A percentile compares a stretch with the other conserved stretches of the same genome.
Evolutionary conservation across 2,113 vertebrate genomes (phyloP).

Genomic region (Aphyosemion australe): DNA sequence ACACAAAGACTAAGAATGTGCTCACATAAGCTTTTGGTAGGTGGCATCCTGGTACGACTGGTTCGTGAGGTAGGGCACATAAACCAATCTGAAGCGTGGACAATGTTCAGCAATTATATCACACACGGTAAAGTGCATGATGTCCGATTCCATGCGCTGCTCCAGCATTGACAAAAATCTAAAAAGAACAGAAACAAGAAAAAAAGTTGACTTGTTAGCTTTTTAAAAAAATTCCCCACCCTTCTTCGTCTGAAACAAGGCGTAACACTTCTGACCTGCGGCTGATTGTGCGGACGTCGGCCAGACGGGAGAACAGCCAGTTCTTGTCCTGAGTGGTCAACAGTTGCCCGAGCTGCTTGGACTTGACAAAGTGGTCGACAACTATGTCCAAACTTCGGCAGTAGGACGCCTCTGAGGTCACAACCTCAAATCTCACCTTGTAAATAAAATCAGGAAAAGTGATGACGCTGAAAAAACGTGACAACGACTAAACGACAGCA

Average conservation of each 20-base stretch:
- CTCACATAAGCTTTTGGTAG: conserved; percentile 92
- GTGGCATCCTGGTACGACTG: conserved; percentile 96
- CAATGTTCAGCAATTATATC: conserved; percentile 90
- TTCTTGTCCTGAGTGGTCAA: conserved; percentile 89
- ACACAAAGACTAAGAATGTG: background rate
- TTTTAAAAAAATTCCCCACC: too few relatives aligned
- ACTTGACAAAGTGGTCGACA: conserved; percentile 91
- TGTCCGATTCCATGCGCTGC: conserved; percentile 88
- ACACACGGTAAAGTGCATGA: conserved; percentile 89
- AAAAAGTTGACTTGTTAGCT: too few relatives aligned
- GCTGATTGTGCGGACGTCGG: conserved; percentile 89
- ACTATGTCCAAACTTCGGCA: conserved; percentile 92
- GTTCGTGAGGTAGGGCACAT: conserved; percentile 96
- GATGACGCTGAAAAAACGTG: background rate
- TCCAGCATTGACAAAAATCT: conserved; percentile 94
- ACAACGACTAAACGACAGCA: background rate
- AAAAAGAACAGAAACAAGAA: conserved; percentile 6
- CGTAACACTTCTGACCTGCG: conserved; percentile 78
- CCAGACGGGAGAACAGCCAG: conserved; percentile 95
- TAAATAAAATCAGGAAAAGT: conserved; percentile 11
- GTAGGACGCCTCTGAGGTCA: conserved; percentile 95
- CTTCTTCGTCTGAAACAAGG: background rate
- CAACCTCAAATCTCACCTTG: conserved; percentile 94
- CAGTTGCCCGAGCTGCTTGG: conserved; percentile 78
- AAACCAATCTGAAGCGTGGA: conserved; percentile 85